Base-by-base conservation (phyloP, 2,888 invertebrate species). In the Diadegma fenestrale region DNA sequence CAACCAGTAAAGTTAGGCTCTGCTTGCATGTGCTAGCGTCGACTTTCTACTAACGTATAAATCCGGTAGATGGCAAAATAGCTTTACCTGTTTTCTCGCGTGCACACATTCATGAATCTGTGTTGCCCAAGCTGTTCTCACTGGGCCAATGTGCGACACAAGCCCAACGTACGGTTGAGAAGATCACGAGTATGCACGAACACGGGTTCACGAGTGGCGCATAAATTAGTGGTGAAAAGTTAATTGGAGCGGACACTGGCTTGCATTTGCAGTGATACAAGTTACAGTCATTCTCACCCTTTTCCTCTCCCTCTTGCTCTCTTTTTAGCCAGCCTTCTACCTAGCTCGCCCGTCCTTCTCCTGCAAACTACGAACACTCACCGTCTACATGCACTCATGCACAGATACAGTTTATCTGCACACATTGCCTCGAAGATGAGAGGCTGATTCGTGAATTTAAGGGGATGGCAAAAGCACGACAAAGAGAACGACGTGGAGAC, bases 141-240 rank as follows among this genome's bases (percentile, higher is more conserved):
- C 69, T 78, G 45, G 26, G 66, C 51, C 26, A 68, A 19, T 58
- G 45, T 45, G 68, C 73, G 30, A 69, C 58, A 51, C 72, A 71
- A n/a, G 26, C 41, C 54, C 30, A 19, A 12, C 43, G 12, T 66
- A 22, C 71, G 48, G 45, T 51, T 64, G 54, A 19, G 64, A 85
- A 88, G 84, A 82, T 79, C 77, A 85, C 88, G 87, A 84, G 86
- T 73, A 77, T 73, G 83, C 75, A 63, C 63, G 63, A 78, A 78
- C 66, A 64, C 81, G 79, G 89, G 88, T 63, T 80, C 63, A 79
- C 71, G 71, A 66, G 69, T 71, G 48, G 88, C 89, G 92, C 91
- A 93, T 93, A 93, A 93, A 93, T 93, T 93, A 93, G 92, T 91
- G 92, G 92, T 91, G 92, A 93, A 93, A 93, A 93, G 93, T 93